Evolutionary conservation across 2,888 invertebrate genomes (phyloP), one percentile per base, ranked within the genome.

Genomic region (Dorcus parallelipipedus): DNA sequence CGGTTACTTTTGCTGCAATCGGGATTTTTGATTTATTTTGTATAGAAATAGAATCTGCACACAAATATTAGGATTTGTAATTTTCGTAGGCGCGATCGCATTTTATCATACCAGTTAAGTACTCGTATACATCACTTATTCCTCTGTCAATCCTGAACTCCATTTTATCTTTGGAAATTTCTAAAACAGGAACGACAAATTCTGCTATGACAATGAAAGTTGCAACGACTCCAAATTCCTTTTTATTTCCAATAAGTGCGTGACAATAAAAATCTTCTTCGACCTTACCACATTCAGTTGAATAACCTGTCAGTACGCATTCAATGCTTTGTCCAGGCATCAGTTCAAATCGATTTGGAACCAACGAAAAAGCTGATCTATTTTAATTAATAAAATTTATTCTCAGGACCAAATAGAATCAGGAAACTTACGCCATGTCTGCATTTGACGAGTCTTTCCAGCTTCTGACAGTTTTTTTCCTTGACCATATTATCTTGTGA

Each of bases 221-320:
- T 26, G 83, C 71, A 41, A 86, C 73, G 43, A 83, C 67, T 64
- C 82, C 81, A 49, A 83, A 82, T 69, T 82, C 83, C 52, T 80
- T 81, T 3, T 80, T 77, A 3, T 82, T 82, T 49, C 83, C 83
- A 2, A 83, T 79, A 47, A 80, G 77, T 9, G 83, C 84, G 50
- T 83, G 79, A 60, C 86, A 78, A 71, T 83, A 84, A 81, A 85
- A 85, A 66, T 79, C 78, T 73, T 86, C 86, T 56, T 78, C 78
- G 0, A 83, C 61, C 1, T 71, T 75, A 40, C 79, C 73, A 1
- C 79, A 76, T 73, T 79, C 80, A 52, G 75, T 63, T 1, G 79
- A 78, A 10, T 73, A 57, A 2, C 79, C 81, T 2, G 77, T 77
- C 63, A 83, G 67, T n/a, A 70, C 70, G 42, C 81, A 66, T 42